Evolutionary conservation across 1,140 invertebrate species (phyloP).

Genomic region (Magallana angulata): DNA sequence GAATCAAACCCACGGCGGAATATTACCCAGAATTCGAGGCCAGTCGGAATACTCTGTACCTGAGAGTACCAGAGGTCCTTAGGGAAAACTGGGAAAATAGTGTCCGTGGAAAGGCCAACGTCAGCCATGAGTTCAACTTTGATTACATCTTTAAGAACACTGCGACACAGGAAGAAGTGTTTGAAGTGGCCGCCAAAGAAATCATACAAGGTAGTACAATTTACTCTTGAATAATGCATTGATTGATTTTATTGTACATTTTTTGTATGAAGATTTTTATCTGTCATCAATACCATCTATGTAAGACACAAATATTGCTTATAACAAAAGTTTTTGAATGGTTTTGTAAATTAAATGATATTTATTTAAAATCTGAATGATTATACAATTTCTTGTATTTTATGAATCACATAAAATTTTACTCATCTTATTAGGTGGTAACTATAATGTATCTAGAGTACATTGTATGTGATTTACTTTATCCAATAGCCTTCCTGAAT

Average conservation of each 20-base stretch:
- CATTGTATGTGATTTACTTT: not conserved
- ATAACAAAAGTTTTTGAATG: too few species aligned
- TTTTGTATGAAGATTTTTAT: too few species aligned
- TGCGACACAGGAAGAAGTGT: constrained; percentile 73
- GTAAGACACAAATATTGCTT: not conserved
- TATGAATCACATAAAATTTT: too few species aligned
- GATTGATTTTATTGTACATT: too few species aligned
- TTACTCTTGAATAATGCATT: not conserved
- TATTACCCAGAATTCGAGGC: constrained; percentile 72
- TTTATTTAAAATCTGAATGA: not conserved
- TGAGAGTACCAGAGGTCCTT: constrained; percentile 71
- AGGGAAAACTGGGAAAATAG: constrained; percentile 57
- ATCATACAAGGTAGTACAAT: constrained; percentile 71
- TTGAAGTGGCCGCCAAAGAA: constrained; percentile 71
- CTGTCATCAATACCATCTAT: not conserved
- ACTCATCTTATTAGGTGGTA: too few species aligned
- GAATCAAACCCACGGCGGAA: constrained; percentile 72
- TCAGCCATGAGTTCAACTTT: constrained; percentile 76
- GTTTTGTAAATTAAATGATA: too few species aligned
- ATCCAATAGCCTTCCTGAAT: constrained; percentile 86
- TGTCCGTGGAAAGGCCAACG: constrained; percentile 52
- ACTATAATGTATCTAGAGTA: too few species aligned
- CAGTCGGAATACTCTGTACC: constrained; percentile 62
- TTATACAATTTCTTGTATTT: not conserved
- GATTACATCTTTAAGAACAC: constrained; percentile 70